Evolutionary conservation across 2,113 vertebrate genomes (phyloP).

Genomic region (Fulmarus glacialis): DNA sequence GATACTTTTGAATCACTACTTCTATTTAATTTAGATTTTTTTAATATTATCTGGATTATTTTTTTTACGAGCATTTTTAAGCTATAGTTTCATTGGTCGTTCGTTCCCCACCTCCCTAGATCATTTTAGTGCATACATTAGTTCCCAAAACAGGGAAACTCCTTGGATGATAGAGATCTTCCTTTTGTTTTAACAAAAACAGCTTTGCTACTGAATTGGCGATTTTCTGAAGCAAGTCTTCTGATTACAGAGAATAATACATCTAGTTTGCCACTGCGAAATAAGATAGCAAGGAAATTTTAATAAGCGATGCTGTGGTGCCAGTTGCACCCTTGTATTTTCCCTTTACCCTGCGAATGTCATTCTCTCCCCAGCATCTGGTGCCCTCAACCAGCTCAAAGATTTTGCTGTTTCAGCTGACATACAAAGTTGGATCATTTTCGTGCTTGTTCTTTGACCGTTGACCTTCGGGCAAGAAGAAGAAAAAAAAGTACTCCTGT

Average conservation of each 20-base stretch:
- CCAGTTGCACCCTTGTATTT: neutral
- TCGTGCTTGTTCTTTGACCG: neutral
- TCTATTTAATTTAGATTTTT: neutral
- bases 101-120: neutral
- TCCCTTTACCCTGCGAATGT: neutral
- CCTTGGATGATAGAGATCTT: neutral
- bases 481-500: neutral
- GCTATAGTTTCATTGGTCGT: neutral
- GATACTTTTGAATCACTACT: neutral
- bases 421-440: neutral
- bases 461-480: slow-evolving; percentile 31
- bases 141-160: neutral
- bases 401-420: neutral
- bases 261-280: neutral
- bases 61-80: neutral
- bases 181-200: neutral
- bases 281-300: neutral
- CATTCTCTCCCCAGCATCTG: neutral
- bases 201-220: rapidly evolving
- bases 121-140: neutral
- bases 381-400: neutral
- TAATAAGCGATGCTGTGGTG: neutral
- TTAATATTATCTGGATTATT: neutral
- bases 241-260: neutral
- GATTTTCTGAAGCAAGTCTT: neutral